phyloP scores from a whole-genome alignment of 2,888 invertebrate genomes.

The Trachelus tabidus region DNA sequence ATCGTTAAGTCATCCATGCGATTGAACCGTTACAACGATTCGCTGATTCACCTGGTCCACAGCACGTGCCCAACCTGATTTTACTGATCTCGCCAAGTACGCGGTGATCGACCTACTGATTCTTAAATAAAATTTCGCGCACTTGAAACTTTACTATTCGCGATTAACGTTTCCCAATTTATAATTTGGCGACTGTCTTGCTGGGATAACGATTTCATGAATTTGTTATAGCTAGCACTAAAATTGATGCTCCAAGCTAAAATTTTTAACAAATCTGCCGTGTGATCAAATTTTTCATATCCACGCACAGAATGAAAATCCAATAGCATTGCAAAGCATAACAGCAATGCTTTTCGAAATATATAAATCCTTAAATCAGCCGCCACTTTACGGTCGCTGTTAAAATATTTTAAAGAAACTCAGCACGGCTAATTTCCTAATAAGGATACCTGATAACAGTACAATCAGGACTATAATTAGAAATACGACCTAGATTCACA shows the following conservation, averaged over 20 bases:
- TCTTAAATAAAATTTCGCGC: not conserved
- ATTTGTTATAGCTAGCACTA: not conserved
- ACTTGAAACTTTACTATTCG: not conserved
- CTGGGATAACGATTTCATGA: not conserved
- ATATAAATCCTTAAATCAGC: not conserved
- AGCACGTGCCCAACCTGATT: not conserved
- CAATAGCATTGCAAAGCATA: too few species aligned
- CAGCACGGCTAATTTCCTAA: not conserved
- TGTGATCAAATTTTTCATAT: not conserved
- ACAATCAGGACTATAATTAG: not conserved
- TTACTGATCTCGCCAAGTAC: not conserved
- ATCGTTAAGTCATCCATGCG: not conserved
- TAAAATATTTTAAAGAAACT: too few species aligned
- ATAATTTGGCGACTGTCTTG: not conserved
- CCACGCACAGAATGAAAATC: not conserved
- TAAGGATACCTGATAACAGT: not conserved
- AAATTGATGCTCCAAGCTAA: not conserved
- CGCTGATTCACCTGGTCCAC: not conserved
- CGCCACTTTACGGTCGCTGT: too few species aligned
- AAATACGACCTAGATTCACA: not conserved
- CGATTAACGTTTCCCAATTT: not conserved
- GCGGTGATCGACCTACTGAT: not conserved
- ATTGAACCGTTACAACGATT: not conserved
- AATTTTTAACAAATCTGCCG: not conserved
- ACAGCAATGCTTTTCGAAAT: too few species aligned